Evolutionary conservation across 2,888 invertebrate genomes (phyloP), one percentile per base, ranked within the genome.

Genomic region (Tachystola acroxantha): DNA sequence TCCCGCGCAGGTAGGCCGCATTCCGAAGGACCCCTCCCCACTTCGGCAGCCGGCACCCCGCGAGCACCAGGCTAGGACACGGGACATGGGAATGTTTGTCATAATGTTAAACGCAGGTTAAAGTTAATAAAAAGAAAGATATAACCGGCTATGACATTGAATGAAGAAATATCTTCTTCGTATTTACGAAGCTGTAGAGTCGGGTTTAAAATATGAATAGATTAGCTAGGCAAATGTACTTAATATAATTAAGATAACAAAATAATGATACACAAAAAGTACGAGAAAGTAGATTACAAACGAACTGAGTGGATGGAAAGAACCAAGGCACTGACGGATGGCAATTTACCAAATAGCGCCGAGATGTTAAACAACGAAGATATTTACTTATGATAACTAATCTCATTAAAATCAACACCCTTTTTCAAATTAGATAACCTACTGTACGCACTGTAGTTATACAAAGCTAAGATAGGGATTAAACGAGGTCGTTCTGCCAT

Each of bases 1-100:
- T 72, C 80, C 70, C 67, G 70, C 70, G 75, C 84, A 82, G 84
- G 86, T 85, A 82, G 79, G 66, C 80, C 74, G 73, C 86, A 85
- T 82, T 85, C 84, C 81, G 55, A 57, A 34, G 48, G 43, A 41
- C 48, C 57, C 54, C 57, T 53, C 56, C 44, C 42, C 44, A 28
- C 55, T 55, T 42, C 45, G 30, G 43, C 31, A 45, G 43, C 43
- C 25, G 44, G 31, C 27, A 48, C 40, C 50, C 39, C 46, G 50
- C 47, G 44, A 46, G 34, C 40, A 48, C 53, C 49, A 37, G 48
- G 30, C 45, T 32, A 32, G 35, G 43, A 24, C 2, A 24, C 50
- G 56, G 60, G 60, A 57, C 57, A 53, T 45, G 61, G 64, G 69
- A 71, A 75, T 70, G 68, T 70, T 70, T 74, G 77, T 72, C 76